phyloP scores from a whole-genome alignment of 2,888 invertebrate species.

The Xestia ashworthii region DNA sequence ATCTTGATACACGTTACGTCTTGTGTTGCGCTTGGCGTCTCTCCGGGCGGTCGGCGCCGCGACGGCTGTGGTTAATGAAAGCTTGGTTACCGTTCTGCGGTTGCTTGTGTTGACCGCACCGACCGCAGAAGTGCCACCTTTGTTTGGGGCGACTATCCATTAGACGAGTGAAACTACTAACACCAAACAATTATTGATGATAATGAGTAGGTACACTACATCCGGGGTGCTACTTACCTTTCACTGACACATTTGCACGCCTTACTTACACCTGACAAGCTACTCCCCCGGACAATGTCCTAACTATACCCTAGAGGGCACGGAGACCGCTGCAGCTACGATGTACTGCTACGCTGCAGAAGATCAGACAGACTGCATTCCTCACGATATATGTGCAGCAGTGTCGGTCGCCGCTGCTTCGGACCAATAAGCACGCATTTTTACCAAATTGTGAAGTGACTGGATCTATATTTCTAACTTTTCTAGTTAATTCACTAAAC shows the following conservation, averaged over 20 bases:
- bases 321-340: neutral
- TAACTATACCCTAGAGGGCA: neutral
- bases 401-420: neutral
- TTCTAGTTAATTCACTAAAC: neutral
- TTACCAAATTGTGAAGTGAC: neutral
- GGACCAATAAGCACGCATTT: neutral
- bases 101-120: conserved; percentile 10
- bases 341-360: neutral
- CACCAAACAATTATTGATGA: conserved; percentile 3
- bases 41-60: too few species aligned
- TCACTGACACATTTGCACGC: conserved; percentile 7
- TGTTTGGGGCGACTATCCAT: neutral
- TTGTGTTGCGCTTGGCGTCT: neutral
- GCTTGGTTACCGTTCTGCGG: conserved; percentile 28
- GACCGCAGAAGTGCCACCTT: conserved; percentile 24
- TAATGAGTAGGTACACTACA: conserved; percentile 5
- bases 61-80: neutral
- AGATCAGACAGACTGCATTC: neutral
- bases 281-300: neutral
- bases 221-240: conserved; percentile 31
- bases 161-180: conserved; percentile 18
- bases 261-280: neutral
- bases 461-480: neutral
- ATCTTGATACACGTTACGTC: neutral
- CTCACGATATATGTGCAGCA: neutral